A percentile compares a stretch with the other conserved stretches of the same genome.
Conservation (phyloP, 2,797 vertebrate genomes). For the Danio jaintianensis region DNA sequence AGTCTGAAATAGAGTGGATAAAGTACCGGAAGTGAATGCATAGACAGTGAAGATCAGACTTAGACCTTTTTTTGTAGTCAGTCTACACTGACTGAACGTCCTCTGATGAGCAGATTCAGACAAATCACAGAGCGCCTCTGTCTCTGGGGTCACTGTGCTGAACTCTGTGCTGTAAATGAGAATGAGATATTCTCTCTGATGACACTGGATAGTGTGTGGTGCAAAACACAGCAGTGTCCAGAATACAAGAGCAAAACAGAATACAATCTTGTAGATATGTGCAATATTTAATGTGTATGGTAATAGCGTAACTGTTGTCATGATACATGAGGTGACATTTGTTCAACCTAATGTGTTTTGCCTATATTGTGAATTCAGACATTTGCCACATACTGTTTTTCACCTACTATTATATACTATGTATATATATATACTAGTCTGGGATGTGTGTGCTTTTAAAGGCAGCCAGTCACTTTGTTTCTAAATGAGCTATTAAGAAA, state of each 20-base stretch:
- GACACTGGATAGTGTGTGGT: conserved; percentile 7
- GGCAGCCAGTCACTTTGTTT: too few relatives aligned
- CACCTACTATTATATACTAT: too few relatives aligned
- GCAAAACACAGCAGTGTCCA: neutral
- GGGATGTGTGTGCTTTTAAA: too few relatives aligned
- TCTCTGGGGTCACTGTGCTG: conserved; percentile 19
- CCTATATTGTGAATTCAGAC: too few relatives aligned
- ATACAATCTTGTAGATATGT: neutral
- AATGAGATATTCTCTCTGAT: neutral
- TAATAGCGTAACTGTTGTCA: too few relatives aligned
- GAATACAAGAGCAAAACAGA: neutral
- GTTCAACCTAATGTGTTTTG: too few relatives aligned
- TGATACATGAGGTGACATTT: too few relatives aligned
- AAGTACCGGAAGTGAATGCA: neutral
- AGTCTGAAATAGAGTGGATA: neutral
- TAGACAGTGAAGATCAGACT: neutral
- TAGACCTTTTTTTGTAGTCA: too few relatives aligned
- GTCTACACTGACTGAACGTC: conserved; percentile 34
- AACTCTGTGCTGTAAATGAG: conserved; percentile 40
- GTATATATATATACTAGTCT: too few relatives aligned
- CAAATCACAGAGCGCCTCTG: conserved; percentile 23
- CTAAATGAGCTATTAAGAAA: too few relatives aligned
- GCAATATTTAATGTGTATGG: too few relatives aligned
- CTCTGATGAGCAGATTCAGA: conserved; percentile 45
- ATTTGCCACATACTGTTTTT: too few relatives aligned